Conservation (phyloP, 2,113 vertebrate species). For the Hemichromis elongatus region DNA sequence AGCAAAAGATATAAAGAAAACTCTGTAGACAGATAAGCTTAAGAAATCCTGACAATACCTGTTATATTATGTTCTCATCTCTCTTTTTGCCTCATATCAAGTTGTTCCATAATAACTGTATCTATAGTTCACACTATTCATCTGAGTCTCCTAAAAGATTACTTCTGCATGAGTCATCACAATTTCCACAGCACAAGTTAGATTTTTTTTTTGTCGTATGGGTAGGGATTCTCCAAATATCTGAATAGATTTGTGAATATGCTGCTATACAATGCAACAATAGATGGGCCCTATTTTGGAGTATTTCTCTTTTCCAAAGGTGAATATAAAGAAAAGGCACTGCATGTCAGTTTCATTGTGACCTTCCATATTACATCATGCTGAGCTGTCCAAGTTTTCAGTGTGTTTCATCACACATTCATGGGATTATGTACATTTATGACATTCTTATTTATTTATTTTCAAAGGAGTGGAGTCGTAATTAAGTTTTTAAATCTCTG, state of each 20-base stretch:
- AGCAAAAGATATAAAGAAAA: not conserved
- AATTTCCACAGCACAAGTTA: not conserved
- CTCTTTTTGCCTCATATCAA: not conserved
- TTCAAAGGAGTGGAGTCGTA: not conserved
- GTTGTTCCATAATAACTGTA: not conserved
- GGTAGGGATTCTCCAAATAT: not conserved
- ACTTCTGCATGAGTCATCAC: not conserved
- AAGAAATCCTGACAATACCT: not conserved
- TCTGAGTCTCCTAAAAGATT: not conserved
- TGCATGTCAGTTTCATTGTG: not conserved
- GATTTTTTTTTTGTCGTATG: not conserved
- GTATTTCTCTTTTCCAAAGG: not conserved
- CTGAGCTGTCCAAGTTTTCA: not conserved
- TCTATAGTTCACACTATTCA: not conserved
- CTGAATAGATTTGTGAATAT: not conserved
- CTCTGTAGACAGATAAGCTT: not conserved
- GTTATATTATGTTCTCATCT: not conserved
- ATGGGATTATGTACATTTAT: not conserved
- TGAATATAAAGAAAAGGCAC: not conserved
- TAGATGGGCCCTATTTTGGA: not conserved
- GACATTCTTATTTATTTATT: not conserved
- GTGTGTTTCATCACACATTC: conserved; percentile 3
- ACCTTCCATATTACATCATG: not conserved
- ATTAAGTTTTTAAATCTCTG: conserved; percentile 9
- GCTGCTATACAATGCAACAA: not conserved